These are phyloP conservation scores for Thalassoma bifasciatum DNA, from an alignment of 2,113 vertebrate species.

Conservation along the genomic window DNA sequence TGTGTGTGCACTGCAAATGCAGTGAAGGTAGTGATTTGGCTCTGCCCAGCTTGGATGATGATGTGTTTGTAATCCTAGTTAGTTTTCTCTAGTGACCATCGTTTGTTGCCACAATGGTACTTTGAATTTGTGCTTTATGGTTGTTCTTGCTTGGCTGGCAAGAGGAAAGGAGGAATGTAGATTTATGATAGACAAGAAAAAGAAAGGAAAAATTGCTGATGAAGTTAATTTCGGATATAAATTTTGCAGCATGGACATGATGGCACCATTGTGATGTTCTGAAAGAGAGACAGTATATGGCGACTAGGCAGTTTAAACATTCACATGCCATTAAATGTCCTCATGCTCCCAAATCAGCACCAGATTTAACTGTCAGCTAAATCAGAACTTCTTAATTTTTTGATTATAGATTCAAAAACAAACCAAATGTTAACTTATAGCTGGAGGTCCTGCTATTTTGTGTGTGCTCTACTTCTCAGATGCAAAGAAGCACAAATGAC, in stretches of 20 bases:
- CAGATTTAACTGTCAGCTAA: too few species aligned
- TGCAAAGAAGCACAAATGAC: too few species aligned
- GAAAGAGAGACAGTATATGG: neutral
- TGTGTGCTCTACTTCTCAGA: too few species aligned
- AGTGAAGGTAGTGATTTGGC: slow-evolving; percentile 64
- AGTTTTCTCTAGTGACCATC: slow-evolving; percentile 46
- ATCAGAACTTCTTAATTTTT: too few species aligned
- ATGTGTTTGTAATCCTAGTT: slow-evolving; percentile 61
- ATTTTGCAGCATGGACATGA: neutral
- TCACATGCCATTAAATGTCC: neutral
- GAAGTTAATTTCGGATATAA: neutral
- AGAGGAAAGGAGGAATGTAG: slow-evolving; percentile 35
- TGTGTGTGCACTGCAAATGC: slow-evolving; percentile 31
- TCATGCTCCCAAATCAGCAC: too few species aligned
- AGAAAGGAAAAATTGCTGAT: neutral
- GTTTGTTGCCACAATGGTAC: slow-evolving; percentile 40
- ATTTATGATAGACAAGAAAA: neutral
- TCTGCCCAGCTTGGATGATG: slow-evolving; percentile 46
- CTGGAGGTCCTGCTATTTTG: too few species aligned
- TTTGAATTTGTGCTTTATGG: slow-evolving; percentile 47
- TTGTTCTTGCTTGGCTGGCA: slow-evolving; percentile 38
- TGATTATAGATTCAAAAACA: too few species aligned
- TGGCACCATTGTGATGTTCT: neutral
- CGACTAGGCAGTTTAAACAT: neutral
- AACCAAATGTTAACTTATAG: too few species aligned